phyloP scores from a whole-genome alignment of 2,113 vertebrate genomes.

The Haplochromis vanheusdeni region DNA sequence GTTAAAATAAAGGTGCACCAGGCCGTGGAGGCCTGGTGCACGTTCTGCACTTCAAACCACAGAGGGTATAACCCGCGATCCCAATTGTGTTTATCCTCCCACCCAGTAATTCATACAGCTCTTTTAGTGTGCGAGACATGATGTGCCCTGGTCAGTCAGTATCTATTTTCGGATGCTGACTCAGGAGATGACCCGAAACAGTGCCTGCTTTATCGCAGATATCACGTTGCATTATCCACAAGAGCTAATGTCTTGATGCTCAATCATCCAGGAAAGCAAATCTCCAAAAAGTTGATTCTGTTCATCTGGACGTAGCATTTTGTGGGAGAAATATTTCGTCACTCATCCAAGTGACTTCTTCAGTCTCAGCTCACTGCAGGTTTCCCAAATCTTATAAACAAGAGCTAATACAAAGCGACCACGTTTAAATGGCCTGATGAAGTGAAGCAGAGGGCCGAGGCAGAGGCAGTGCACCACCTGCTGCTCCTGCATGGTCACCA shows the following conservation, averaged over 20 bases:
- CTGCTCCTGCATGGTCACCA: background rate
- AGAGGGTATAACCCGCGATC: background rate
- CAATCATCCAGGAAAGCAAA: background rate
- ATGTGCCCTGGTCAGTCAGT: background rate
- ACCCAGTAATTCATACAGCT: background rate
- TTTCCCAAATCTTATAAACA: background rate
- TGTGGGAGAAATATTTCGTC: too few species aligned
- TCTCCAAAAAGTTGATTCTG: too few species aligned
- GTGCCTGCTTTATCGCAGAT: background rate
- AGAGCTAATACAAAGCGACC: background rate
- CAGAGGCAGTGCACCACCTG: background rate
- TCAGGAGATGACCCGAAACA: background rate
- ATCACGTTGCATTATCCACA: background rate
- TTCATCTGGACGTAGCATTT: too few species aligned
- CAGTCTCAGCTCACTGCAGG: too few species aligned
- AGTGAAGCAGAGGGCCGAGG: background rate
- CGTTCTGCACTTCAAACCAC: background rate
- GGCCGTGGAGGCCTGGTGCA: background rate
- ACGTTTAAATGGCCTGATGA: background rate
- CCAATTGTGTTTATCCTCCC: background rate
- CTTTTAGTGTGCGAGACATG: background rate
- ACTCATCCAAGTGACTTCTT: too few species aligned
- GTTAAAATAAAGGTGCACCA: too few species aligned
- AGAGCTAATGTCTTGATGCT: background rate
- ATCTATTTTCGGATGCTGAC: background rate